Evolutionary conservation across 2,797 vertebrate genomes (phyloP), one percentile per base, ranked within the genome.

Genomic region (Sebastes hubbsi): DNA sequence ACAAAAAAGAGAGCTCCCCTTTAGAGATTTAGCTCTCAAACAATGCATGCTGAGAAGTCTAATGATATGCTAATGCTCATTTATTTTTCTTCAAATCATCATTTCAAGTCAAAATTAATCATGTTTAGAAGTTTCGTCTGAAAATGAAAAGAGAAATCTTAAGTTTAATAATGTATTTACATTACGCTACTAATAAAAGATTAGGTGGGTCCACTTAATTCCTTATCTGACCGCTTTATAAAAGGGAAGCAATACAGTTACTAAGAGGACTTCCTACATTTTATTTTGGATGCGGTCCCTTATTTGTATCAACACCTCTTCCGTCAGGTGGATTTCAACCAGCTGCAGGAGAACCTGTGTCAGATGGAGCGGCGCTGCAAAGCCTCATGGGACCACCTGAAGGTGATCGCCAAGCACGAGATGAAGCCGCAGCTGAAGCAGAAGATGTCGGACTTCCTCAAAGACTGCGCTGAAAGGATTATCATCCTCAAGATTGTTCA

Each of bases 371-470:
- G 95, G 68, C 95, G 97, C 74, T 99, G 98, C 96, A 98, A 97
- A 94, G 97, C 97, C 78, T 99, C 98, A 2, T 99, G 98, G 98
- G 98, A 99, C 92, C 97, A 99, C 85, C 96, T 99, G 77, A 99
- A 99, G 91, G 95, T 98, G 56, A 97, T 99, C 65, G 97, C 97
- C 80, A 99, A 99, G 90, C 97, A 99, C 46, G 98, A 99, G 94
- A 98, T 98, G 96, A 98, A 97, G 87, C 94, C 97, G 55, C 93
- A 91, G 81, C 94, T 99, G 73, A 99, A 99, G 85, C 97, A 98
- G 91, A 98, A 97, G 90, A 98, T 98, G 97, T 97, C 97, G 0
- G 98, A 98, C 90, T 98, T 98, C 92, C 95, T 98, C 72, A 98
- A 98, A 94, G 97, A 99, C 73, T 97, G 97, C 74, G 97, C 97